phyloP scores from a whole-genome alignment of 2,113 vertebrate genomes.

The Catharus fuscescens region DNA sequence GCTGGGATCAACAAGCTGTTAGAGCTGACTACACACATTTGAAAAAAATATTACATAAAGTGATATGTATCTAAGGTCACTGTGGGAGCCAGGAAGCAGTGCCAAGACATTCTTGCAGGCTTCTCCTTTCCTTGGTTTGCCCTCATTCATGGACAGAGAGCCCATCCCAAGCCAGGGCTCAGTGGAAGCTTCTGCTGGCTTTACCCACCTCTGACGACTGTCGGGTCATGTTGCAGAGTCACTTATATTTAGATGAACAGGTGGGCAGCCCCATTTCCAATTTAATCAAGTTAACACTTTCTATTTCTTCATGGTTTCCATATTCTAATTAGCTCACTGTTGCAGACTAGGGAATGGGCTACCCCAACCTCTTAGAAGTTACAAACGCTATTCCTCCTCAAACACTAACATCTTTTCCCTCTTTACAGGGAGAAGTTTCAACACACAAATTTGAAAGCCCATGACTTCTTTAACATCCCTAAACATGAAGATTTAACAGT shows the following conservation, averaged over 20 bases:
- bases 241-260: constrained; percentile 80
- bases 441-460: not conserved
- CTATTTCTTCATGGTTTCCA: constrained; percentile 36
- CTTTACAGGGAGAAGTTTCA: not conserved
- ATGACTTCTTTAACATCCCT: not conserved
- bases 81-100: constrained; percentile 40
- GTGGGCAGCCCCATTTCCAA: constrained; percentile 66
- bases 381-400: not conserved
- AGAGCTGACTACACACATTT: constrained; percentile 59
- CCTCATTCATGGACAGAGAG: not conserved
- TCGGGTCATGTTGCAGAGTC: constrained; percentile 59
- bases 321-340: constrained; percentile 21
- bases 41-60: constrained; percentile 61
- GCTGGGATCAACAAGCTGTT: constrained; percentile 21
- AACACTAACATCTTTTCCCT: not conserved
- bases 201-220: constrained; percentile 26
- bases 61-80: constrained; percentile 69
- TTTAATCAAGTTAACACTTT: constrained; percentile 61
- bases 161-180: not conserved
- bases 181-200: not conserved
- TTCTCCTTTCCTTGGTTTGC: constrained; percentile 49
- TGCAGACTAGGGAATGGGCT: not conserved
- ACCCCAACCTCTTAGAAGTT: not conserved
- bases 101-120: constrained; percentile 66
- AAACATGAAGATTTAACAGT: not conserved